These are phyloP conservation scores for Agonopterix subpropinquella DNA, from an alignment of 2,888 invertebrate species.

Conservation along the genomic window DNA sequence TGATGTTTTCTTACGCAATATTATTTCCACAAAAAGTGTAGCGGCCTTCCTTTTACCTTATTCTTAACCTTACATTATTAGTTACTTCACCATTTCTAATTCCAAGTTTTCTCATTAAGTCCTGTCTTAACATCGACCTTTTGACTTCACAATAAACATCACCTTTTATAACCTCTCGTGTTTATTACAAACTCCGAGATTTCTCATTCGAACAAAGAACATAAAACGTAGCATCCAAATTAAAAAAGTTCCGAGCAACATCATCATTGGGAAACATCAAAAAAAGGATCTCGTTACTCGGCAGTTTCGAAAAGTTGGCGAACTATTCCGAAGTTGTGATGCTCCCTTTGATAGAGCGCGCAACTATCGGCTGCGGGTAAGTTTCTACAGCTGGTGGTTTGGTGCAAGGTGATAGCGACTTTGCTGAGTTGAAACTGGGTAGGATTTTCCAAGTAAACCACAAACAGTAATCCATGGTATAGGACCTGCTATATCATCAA, in stretches of 20 bases:
- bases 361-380: conserved; percentile 49
- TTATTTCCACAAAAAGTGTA: too few species aligned
- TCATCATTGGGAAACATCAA: conserved; percentile 7
- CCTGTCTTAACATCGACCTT: background rate
- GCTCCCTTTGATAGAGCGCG: conserved; percentile 40
- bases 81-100: too few species aligned
- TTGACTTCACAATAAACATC: background rate
- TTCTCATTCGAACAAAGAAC: background rate
- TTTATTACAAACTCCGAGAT: background rate
- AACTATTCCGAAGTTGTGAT: conserved; percentile 33
- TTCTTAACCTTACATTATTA: background rate
- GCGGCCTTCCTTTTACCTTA: background rate
- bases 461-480: too few species aligned
- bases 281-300: conserved; percentile 42
- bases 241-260: conserved; percentile 25
- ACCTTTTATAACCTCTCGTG: background rate
- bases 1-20: too few species aligned
- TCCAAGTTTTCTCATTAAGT: background rate
- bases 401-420: conserved; percentile 18
- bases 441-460: too few species aligned
- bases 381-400: conserved; percentile 30
- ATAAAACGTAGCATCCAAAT: conserved; percentile 14
- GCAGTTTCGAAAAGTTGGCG: conserved; percentile 31
- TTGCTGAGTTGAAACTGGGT: too few species aligned
- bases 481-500: too few species aligned